Evolutionary conservation across 2,797 vertebrate species (phyloP), one percentile per base, ranked within the genome.

Genomic region (Chelon labrosus): DNA sequence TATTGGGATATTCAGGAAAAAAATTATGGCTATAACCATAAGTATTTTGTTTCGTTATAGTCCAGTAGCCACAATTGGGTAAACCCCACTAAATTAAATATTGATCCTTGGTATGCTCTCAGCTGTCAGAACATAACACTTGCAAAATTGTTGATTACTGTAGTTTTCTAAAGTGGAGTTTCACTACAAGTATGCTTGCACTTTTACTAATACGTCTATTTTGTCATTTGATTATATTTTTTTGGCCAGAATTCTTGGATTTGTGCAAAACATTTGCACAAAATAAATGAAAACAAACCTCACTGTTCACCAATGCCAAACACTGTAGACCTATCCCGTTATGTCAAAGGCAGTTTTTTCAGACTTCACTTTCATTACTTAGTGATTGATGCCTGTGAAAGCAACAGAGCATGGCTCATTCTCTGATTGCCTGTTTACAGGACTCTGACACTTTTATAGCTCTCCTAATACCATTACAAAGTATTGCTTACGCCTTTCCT

Each of bases 381-480:
- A 46, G 70, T 89, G 90, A 91, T 90, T 90, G 86, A 89, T 90
- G 85, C 50, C 70, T 76, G 57, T 68, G 60, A 65, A 80, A 86
- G 83, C 82, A 79, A 74, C 86, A 77, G 74, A 80, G 77, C 76
- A 67, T 80, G 82, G 83, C 88, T 92, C 77, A 88, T 85, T 91
- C 80, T 85, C 80, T 82, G 74, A 89, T 89, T 89, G 86, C 84
- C 87, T 85, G 83, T 89, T 88, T 92, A 85, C 83, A 85, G 75
- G 80, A 68, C 85, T 75, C 66, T 91, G 89, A 90, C 89, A 91
- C 79, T 86, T 92, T 92, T 91, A 93, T 85, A 70, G 89, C 80
- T 70, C 84, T 81, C 86, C 85, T 86, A 89, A 90, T 88, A 88
- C 86, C 86, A 89, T 91, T 90, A 87, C 86, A 86, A 87, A 90